Evolutionary conservation across 2,113 vertebrate species (phyloP), one percentile per base, ranked within the genome.

Genomic region (Megaptera novaeangliae): DNA sequence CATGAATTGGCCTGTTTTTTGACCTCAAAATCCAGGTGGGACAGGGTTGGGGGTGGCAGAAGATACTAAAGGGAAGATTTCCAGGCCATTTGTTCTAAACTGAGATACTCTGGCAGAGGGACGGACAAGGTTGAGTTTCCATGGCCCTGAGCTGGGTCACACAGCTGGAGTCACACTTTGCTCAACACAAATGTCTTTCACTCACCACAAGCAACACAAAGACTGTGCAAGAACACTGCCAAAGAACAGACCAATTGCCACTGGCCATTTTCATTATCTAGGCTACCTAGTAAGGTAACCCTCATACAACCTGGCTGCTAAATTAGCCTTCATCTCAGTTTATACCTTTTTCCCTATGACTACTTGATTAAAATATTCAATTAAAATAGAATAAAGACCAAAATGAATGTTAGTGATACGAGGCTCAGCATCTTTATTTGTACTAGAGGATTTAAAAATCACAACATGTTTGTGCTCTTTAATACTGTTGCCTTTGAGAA

Each of bases 21-120:
- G 87, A 97, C 97, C 97, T 98, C 74, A 66, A 96, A 97, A 89
- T 86, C 90, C 61, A 95, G n/a, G 23, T 88, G 72, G 68, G 86
- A 97, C 64, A 46, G 80, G 59, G 61, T 41, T 95, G 89, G 68
- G 89, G 82, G 66, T 88, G 44, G 89, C 59, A 78, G 61, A 92
- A 77, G 80, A 46, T 74, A 90, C 0, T 8, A 91, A 34, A 94
- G 44, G 57, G 44, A 63, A 36, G 27, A 6, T 92, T 97, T 98
- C 66, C 88, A 96, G 94, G 87, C 64, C 94, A 96, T 95, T 96
- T 97, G 80, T 95, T 98, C 95, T 95, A 85, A 97, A 95, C 11
- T 10, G 36, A 92, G 2, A 6, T 52, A 41, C 69, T 91, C 15
- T 94, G 86, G 85, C 96, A 96, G 75, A 92, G 55, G 44, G 46